A percentile compares a stretch with the other conserved stretches of the same genome.
Evolutionary conservation across 2,888 invertebrate species (phyloP).

Genomic region (Parnassius smintheus): DNA sequence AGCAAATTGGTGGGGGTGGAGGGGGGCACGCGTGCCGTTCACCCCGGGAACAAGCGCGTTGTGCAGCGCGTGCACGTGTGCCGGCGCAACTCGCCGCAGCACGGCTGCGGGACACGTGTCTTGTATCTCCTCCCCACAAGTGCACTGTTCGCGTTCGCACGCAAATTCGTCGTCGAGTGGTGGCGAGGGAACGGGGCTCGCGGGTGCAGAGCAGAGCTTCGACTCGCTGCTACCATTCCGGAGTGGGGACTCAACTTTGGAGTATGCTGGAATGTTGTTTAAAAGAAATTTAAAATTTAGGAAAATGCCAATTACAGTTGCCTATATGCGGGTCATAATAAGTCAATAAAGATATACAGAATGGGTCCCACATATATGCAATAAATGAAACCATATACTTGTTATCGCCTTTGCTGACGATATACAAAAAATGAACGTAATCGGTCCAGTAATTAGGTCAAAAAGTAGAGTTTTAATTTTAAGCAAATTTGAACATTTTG

Average conservation of each 20-base stretch:
- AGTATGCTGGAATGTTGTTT: conserved; percentile 39
- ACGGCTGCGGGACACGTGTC: conserved; percentile 60
- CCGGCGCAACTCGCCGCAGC: conserved; percentile 63
- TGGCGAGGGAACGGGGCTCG: conserved; percentile 33
- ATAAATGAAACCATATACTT: too few relatives aligned
- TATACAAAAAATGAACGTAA: too few relatives aligned
- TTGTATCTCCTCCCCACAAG: conserved; percentile 49
- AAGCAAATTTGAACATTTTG: too few relatives aligned
- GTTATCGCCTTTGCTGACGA: too few relatives aligned
- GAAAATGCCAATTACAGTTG: too few relatives aligned
- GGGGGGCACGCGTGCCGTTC: conserved; percentile 80
- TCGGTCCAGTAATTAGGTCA: too few relatives aligned
- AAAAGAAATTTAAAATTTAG: too few relatives aligned
- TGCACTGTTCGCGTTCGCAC: conserved; percentile 52
- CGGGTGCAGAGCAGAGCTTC: conserved; percentile 24
- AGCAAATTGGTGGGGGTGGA: conserved; percentile 60
- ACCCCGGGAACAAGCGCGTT: conserved; percentile 79
- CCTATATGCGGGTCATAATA: too few relatives aligned
- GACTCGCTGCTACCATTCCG: conserved; percentile 55
- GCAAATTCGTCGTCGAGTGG: conserved; percentile 55
- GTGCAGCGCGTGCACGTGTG: conserved; percentile 78
- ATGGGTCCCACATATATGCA: too few relatives aligned
- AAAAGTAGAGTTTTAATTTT: too few relatives aligned
- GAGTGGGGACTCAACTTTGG: conserved; percentile 60
- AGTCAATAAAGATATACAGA: too few relatives aligned